phyloP scores from a whole-genome alignment of 2,113 vertebrate species.

The Eulacestoma nigropectus region DNA sequence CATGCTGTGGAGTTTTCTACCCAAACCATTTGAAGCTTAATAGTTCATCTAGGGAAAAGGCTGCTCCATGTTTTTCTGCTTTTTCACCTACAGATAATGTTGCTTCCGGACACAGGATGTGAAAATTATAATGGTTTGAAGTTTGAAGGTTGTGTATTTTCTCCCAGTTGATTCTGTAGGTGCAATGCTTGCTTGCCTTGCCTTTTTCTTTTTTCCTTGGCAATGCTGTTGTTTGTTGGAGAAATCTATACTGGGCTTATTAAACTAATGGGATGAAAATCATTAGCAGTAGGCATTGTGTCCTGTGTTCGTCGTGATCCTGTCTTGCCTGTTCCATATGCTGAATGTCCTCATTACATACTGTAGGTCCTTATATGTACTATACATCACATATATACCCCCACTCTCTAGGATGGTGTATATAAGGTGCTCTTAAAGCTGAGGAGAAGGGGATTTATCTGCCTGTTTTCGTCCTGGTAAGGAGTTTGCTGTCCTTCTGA shows the following conservation, averaged over 20 bases:
- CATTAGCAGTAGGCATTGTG: neutral
- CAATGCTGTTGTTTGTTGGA: neutral
- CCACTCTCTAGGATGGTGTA: neutral
- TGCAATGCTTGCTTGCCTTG: neutral
- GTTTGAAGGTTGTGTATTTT: neutral
- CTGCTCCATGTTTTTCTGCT: neutral
- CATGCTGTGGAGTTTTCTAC: neutral
- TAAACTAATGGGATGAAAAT: neutral
- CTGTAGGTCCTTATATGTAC: neutral
- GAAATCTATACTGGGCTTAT: neutral
- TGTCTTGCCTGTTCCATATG: neutral
- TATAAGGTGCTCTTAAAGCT: neutral
- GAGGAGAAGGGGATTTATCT: neutral
- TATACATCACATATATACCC: rapidly evolving
- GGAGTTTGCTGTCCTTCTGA: neutral
- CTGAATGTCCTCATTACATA: neutral
- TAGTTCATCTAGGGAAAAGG: neutral
- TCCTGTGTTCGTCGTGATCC: neutral
- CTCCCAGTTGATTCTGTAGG: neutral
- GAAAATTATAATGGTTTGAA: neutral
- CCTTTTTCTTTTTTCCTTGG: neutral
- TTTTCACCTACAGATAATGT: neutral
- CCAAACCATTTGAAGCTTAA: neutral
- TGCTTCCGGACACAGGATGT: neutral
- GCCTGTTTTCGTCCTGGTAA: neutral